These are phyloP conservation scores for Myotis yumanensis DNA, from an alignment of 2,113 vertebrate species.

Conservation along the genomic window DNA sequence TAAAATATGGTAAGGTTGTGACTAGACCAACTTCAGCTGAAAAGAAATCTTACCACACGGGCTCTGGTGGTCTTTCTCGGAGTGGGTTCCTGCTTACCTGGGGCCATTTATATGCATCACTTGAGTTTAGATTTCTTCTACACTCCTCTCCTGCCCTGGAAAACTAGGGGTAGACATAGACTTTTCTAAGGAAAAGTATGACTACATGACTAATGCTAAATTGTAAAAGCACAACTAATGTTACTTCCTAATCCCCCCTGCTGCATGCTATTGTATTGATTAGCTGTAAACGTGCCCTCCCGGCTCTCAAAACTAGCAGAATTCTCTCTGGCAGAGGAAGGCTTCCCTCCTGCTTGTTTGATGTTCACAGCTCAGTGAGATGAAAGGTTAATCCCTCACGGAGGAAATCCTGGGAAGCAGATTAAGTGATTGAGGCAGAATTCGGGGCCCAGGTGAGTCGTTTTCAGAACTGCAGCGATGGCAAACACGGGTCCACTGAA, in stretches of 20 bases:
- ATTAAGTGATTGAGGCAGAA: slow-evolving; percentile 40
- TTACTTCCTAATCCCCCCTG: slow-evolving; percentile 15
- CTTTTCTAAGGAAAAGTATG: slow-evolving; percentile 5
- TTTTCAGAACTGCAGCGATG: background rate
- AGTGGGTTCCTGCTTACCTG: background rate
- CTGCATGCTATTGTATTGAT: slow-evolving; percentile 22
- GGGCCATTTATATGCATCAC: background rate
- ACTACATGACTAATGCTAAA: background rate
- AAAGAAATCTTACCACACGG: background rate
- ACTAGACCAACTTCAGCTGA: background rate
- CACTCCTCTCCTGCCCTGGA: background rate
- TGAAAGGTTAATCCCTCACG: slow-evolving; percentile 61
- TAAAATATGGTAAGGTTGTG: background rate
- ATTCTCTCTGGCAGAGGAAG: slow-evolving; percentile 25
- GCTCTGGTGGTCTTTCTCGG: background rate
- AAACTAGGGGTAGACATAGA: background rate
- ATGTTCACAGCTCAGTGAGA: background rate
- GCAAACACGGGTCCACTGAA: background rate
- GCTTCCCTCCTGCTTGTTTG: background rate
- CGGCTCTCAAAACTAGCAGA: background rate
- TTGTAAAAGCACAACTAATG: background rate
- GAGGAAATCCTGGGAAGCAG: slow-evolving; percentile 49
- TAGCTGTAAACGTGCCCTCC: background rate
- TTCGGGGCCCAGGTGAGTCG: background rate
- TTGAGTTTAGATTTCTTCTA: background rate